Evolutionary conservation across 2,797 vertebrate species (phyloP).

Genomic region (Acipenser ruthenus): DNA sequence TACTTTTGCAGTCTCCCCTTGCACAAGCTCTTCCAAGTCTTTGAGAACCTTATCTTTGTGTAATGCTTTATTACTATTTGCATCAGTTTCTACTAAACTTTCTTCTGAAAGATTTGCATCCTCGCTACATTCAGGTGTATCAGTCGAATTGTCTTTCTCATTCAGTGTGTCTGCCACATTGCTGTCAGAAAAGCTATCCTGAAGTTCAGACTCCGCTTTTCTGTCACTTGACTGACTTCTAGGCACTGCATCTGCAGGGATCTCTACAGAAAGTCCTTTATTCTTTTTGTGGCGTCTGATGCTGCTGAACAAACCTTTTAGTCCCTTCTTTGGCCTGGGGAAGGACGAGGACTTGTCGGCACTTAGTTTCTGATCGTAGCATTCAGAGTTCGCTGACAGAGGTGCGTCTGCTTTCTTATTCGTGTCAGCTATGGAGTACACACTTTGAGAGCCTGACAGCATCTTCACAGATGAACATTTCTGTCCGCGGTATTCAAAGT

Average conservation of each 20-base stretch:
- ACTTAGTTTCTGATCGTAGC: constrained; percentile 38
- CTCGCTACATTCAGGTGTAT: constrained; percentile 42
- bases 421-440: constrained; percentile 46
- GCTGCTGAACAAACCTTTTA: constrained; percentile 84
- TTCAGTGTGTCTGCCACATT: constrained; percentile 54
- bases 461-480: constrained; percentile 35
- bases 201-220: constrained; percentile 41
- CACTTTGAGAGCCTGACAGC: constrained; percentile 52
- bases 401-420: constrained; percentile 29
- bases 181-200: constrained; percentile 43
- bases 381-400: constrained; percentile 31
- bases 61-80: constrained; percentile 25
- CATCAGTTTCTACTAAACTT: constrained; percentile 27
- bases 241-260: constrained; percentile 42
- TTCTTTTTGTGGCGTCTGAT: constrained; percentile 81
- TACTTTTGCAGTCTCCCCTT: constrained; percentile 2
- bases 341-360: constrained; percentile 65
- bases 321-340: constrained; percentile 72
- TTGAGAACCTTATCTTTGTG: constrained; percentile 26
- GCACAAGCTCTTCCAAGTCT: constrained; percentile 13
- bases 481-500: constrained; percentile 49
- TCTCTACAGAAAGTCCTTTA: constrained; percentile 51
- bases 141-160: constrained; percentile 29
- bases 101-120: constrained; percentile 17
- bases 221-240: constrained; percentile 36